Evolutionary conservation across 30 jellyfish, hydroid and myxozoan genomes (phyloP).

Genomic region (Hydractinia echinata): DNA sequence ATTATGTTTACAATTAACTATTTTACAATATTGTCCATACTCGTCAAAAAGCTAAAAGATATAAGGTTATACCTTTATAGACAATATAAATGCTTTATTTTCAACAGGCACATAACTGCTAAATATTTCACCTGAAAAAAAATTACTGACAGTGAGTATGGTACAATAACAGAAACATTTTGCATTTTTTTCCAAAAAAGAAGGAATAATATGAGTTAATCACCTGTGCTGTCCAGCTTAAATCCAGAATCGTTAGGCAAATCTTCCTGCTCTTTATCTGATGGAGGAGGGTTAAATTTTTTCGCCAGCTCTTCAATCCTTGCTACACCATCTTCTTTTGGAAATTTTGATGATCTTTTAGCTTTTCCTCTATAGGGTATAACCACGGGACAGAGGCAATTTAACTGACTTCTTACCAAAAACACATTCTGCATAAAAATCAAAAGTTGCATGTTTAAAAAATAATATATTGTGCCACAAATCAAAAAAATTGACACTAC

Average conservation of each 20-base stretch:
- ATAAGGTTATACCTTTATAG: neutral
- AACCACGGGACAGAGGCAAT: neutral
- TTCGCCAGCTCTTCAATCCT: conserved; percentile 4
- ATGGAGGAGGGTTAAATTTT: conserved; percentile 10
- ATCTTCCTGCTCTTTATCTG: neutral
- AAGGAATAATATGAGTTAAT: too few relatives aligned
- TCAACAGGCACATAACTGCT: conserved; percentile 12
- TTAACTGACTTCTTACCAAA: too few relatives aligned
- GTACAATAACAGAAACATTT: neutral
- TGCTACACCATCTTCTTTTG: conserved; percentile 11
- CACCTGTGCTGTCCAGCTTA: conserved; percentile 23
- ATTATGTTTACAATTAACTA: neutral
- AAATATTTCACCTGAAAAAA: neutral
- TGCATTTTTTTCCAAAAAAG: too few relatives aligned
- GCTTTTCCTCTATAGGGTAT: neutral
- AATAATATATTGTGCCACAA: too few relatives aligned
- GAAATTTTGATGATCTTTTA: conserved; percentile 17
- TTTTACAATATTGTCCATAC: neutral
- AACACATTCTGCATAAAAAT: too few relatives aligned
- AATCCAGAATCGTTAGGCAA: conserved; percentile 9
- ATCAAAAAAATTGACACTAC: too few relatives aligned
- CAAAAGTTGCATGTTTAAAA: too few relatives aligned
- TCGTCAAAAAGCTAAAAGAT: neutral
- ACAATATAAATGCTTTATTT: neutral
- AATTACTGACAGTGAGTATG: neutral